Conservation (phyloP, 2,888 invertebrate genomes). For the Anorthoa munda region DNA sequence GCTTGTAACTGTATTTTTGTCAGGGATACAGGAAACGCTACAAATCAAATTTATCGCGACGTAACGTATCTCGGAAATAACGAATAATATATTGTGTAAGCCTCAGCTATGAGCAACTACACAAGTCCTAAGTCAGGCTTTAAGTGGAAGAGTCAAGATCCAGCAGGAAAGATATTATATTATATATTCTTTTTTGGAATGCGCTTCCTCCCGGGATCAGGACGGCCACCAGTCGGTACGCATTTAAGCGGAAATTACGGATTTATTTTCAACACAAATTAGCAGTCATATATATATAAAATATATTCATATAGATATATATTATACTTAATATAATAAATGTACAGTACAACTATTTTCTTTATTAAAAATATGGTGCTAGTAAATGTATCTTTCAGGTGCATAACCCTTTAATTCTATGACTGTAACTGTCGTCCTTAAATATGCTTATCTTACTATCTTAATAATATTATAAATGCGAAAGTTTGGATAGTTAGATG, state of each 20-base stretch:
- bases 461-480: no score
- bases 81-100: constrained; percentile 19
- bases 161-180: not conserved
- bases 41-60: constrained; percentile 49
- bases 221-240: no score
- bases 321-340: no score
- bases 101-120: not conserved
- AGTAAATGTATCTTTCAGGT: not conserved
- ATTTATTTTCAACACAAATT: no score
- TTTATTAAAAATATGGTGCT: no score
- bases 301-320: no score
- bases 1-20: constrained; percentile 33
- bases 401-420: not conserved
- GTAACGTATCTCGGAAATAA: constrained; percentile 34
- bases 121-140: not conserved
- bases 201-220: no score
- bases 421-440: not conserved
- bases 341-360: no score
- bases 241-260: no score
- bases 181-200: no score
- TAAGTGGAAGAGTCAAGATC: not conserved
- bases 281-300: no score
- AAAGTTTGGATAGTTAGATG: no score
- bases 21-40: constrained; percentile 16
- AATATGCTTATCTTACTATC: not conserved